Conservation (phyloP, 2,797 vertebrate species). For the Apodemus agrarius region DNA sequence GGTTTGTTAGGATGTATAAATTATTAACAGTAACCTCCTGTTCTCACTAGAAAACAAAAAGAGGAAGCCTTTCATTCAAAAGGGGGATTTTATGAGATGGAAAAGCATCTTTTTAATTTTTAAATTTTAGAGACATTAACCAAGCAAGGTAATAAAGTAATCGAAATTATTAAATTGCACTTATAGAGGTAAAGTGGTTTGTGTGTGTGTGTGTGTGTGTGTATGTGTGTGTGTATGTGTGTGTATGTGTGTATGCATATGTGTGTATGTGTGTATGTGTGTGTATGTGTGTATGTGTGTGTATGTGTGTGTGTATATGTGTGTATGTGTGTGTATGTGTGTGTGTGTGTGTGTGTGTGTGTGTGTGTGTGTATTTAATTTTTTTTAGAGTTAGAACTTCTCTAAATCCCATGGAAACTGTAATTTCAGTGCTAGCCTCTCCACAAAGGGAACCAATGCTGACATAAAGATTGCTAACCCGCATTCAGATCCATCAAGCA, state of each 20-base stretch:
- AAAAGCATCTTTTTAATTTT: conserved; percentile 15
- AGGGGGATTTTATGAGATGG: conserved; percentile 45
- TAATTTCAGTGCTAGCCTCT: conserved; percentile 18
- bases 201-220: too few relatives aligned
- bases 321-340: too few relatives aligned
- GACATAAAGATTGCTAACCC: not conserved
- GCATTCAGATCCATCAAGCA: not conserved
- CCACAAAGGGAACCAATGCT: not conserved
- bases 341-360: too few relatives aligned
- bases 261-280: too few relatives aligned
- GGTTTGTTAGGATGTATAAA: conserved; percentile 32
- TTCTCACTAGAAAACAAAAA: conserved; percentile 11
- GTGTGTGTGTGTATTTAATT: not conserved
- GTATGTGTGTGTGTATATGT: too few relatives aligned
- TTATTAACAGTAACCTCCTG: not conserved
- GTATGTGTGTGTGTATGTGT: too few relatives aligned
- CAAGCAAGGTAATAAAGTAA: conserved; percentile 54
- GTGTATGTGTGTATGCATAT: not conserved
- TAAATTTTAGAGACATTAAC: conserved; percentile 38
- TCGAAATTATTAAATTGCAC: conserved; percentile 40
- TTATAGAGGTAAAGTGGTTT: not conserved
- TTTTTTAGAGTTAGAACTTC: conserved; percentile 42
- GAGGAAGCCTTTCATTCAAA: conserved; percentile 43
- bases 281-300: too few relatives aligned
- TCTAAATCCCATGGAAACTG: not conserved